Conservation (phyloP, 30 jellyfish, hydroid and myxozoan genomes). For the Aurelia aurita complex sp. Pacific region DNA sequence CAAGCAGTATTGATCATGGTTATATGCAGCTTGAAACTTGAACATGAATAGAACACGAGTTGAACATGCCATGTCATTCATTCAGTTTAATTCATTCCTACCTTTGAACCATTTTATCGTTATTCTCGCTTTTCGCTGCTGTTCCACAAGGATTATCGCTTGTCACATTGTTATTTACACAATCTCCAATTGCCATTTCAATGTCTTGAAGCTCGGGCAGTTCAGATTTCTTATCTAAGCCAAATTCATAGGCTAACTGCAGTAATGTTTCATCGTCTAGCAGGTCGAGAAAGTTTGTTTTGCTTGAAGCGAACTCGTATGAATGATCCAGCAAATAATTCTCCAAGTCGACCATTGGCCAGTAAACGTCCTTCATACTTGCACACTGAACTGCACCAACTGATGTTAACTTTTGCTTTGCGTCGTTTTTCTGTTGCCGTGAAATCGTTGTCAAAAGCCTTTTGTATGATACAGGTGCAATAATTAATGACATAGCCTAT, state of each 20-base stretch:
- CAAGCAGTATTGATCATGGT: no score
- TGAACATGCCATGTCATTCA: no score
- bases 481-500: slow-evolving; percentile 58
- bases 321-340: slow-evolving; percentile 53
- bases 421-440: slow-evolving; percentile 33
- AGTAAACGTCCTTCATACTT: slow-evolving; percentile 51
- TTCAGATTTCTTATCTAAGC: slow-evolving; percentile 62
- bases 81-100: not conserved
- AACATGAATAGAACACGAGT: no score
- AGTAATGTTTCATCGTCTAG: slow-evolving; percentile 63
- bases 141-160: slow-evolving; percentile 11
- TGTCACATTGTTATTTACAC: not conserved
- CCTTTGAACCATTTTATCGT: slow-evolving; percentile 56
- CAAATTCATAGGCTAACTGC: slow-evolving; percentile 67
- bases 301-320: slow-evolving; percentile 47
- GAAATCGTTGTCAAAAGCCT: slow-evolving; percentile 62
- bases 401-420: slow-evolving; percentile 1
- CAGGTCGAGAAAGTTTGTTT: slow-evolving; percentile 67
- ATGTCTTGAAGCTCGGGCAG: slow-evolving; percentile 70
- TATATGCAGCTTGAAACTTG: no score
- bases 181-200: slow-evolving; percentile 51
- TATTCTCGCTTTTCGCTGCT: slow-evolving; percentile 26
- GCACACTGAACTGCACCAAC: slow-evolving; percentile 13
- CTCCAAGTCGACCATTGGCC: slow-evolving; percentile 39
- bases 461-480: slow-evolving; percentile 75